Conservation (phyloP, 1,140 invertebrate genomes). For the Probaryconus sp. region DNA sequence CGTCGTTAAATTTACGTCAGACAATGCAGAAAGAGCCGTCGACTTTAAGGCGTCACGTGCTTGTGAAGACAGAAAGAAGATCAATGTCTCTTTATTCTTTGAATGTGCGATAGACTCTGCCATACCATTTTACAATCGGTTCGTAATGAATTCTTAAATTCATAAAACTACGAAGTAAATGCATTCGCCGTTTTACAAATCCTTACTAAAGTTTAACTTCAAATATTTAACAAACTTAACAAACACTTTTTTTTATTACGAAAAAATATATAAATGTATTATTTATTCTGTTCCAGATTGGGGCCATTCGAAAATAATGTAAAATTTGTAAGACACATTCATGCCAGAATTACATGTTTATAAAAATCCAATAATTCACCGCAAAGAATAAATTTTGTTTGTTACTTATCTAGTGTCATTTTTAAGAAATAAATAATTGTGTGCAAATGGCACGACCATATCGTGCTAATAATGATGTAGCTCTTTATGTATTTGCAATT, state of each 20-base stretch:
- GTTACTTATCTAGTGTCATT: conserved; percentile 20
- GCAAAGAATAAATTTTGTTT: conserved; percentile 39
- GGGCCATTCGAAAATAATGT: conserved; percentile 75
- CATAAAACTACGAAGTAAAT: too few species aligned
- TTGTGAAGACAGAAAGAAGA: conserved; percentile 25
- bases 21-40: conserved; percentile 34
- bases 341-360: conserved; percentile 57
- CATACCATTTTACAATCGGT: conserved; percentile 70
- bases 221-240: background rate
- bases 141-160: conserved; percentile 50
- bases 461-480: conserved; percentile 33
- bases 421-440: conserved; percentile 29
- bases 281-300: conserved; percentile 69
- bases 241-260: too few species aligned
- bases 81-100: conserved; percentile 60
- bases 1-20: conserved; percentile 35
- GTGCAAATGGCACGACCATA: conserved; percentile 25
- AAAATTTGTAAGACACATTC: conserved; percentile 70
- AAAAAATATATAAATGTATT: too few species aligned
- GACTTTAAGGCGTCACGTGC: conserved; percentile 41
- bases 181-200: background rate
- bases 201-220: background rate
- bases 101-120: conserved; percentile 61
- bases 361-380: conserved; percentile 52
- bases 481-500: conserved; percentile 22